A percentile compares a stretch with the other conserved stretches of the same genome.
These are phyloP conservation scores for Pangasius macronema DNA, from an alignment of 2,797 vertebrate genomes.

Conservation along the genomic window DNA sequence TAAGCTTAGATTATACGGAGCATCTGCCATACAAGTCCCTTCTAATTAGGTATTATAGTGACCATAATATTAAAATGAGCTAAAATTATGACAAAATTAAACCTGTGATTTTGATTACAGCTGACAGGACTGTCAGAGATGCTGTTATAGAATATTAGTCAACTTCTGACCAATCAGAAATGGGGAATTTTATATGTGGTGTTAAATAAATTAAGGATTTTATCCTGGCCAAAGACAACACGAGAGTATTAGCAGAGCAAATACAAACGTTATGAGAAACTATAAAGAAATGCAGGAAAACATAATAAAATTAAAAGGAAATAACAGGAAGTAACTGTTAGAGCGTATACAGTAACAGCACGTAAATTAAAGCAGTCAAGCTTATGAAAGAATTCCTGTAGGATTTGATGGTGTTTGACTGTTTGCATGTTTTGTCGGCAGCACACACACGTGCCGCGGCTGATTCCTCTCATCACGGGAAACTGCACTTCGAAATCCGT, in stretches of 20 bases:
- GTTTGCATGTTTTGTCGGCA: slow-evolving; percentile 61
- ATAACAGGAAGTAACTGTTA: background rate
- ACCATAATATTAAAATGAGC: background rate
- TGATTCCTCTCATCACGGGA: slow-evolving; percentile 96
- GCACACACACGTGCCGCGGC: slow-evolving; percentile 95
- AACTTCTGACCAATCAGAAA: background rate
- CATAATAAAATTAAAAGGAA: background rate
- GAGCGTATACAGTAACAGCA: background rate
- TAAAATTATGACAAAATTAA: no score
- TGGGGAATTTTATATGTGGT: background rate
- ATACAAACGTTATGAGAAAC: background rate
- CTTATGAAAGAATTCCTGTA: background rate
- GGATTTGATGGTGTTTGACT: background rate
- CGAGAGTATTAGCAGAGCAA: background rate
- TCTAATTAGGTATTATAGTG: background rate
- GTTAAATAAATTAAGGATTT: background rate
- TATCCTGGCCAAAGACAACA: background rate
- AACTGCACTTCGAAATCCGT: slow-evolving; percentile 98
- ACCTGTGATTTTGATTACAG: background rate
- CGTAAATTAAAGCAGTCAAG: background rate
- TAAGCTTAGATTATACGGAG: background rate
- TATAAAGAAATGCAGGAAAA: background rate
- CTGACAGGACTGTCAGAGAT: background rate
- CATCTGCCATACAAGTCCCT: background rate
- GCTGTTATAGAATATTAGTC: background rate